Percentiles rank a stretch among this genome's conserved stretches.
Evolutionary conservation across 2,888 invertebrate genomes (phyloP).

Genomic region (Platypus cylindrus): DNA sequence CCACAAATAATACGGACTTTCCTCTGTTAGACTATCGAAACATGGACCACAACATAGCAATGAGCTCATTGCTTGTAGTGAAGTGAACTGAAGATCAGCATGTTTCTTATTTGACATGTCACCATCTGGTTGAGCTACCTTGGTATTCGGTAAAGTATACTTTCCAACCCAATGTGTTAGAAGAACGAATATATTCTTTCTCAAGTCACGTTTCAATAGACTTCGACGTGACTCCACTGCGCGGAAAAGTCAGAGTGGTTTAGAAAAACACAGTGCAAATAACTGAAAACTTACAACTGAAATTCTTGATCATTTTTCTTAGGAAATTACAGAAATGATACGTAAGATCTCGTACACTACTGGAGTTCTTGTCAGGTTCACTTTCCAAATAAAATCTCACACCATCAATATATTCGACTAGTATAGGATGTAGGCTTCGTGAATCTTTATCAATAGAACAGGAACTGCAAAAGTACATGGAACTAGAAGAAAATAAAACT

Average conservation of each 20-base stretch:
- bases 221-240: conserved; percentile 78
- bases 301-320: conserved; percentile 85
- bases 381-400: conserved; percentile 81
- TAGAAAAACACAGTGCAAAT: too few species aligned
- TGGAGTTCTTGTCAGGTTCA: conserved; percentile 87
- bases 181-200: conserved; percentile 77
- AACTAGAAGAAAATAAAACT: neutral
- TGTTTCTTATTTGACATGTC: conserved; percentile 28
- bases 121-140: conserved; percentile 17
- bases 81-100: conserved; percentile 39
- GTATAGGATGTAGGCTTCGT: conserved; percentile 64
- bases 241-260: too few species aligned
- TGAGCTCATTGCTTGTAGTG: conserved; percentile 83
- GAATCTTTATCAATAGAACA: conserved; percentile 74
- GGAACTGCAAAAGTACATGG: conserved; percentile 39
- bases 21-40: conserved; percentile 81
- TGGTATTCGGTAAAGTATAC: conserved; percentile 55
- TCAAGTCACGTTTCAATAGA: conserved; percentile 73
- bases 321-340: conserved; percentile 91
- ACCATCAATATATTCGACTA: conserved; percentile 93
- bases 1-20: conserved; percentile 90
- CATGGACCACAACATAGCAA: conserved; percentile 92
- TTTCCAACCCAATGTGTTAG: conserved; percentile 92
- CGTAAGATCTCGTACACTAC: conserved; percentile 77
- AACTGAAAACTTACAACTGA: conserved; percentile 71